phyloP scores from a whole-genome alignment of 2,113 vertebrate species.

The Gasterosteus nipponicus region DNA sequence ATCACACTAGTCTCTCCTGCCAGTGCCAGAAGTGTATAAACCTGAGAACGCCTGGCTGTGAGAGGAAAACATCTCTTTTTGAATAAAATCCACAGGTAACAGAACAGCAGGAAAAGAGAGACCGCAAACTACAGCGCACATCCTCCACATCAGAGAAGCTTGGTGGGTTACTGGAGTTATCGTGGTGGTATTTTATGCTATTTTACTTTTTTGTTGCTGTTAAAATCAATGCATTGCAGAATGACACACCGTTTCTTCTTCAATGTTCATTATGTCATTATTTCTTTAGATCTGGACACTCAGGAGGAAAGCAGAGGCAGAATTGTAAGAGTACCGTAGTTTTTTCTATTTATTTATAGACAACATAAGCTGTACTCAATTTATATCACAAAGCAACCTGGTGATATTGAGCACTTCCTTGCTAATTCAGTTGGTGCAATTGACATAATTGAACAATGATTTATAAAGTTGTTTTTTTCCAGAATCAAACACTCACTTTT shows the following conservation, averaged over 20 bases:
- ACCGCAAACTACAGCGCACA: constrained; percentile 13
- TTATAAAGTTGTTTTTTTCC: neutral
- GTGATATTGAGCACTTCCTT: neutral
- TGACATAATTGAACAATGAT: neutral
- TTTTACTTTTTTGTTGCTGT: neutral
- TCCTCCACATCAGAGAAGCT: constrained; percentile 23
- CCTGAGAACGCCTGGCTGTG: neutral
- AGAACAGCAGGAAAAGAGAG: constrained; percentile 29
- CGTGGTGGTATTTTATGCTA: neutral
- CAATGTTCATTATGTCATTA: neutral
- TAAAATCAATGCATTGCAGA: neutral
- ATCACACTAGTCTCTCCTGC: neutral
- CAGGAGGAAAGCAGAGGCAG: constrained; percentile 20
- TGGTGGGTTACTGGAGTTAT: constrained; percentile 52
- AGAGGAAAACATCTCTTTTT: constrained; percentile 3
- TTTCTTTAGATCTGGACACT: constrained; percentile 35
- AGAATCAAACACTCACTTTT: neutral
- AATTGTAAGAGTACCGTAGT: constrained; percentile 20
- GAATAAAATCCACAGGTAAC: constrained; percentile 29
- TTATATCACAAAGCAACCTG: neutral
- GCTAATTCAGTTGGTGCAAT: neutral
- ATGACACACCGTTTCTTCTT: neutral
- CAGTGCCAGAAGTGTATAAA: neutral
- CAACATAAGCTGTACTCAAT: neutral
- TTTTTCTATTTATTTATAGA: neutral